Conservation (phyloP, 1,140 invertebrate genomes). For the Phymastichus coffea region DNA sequence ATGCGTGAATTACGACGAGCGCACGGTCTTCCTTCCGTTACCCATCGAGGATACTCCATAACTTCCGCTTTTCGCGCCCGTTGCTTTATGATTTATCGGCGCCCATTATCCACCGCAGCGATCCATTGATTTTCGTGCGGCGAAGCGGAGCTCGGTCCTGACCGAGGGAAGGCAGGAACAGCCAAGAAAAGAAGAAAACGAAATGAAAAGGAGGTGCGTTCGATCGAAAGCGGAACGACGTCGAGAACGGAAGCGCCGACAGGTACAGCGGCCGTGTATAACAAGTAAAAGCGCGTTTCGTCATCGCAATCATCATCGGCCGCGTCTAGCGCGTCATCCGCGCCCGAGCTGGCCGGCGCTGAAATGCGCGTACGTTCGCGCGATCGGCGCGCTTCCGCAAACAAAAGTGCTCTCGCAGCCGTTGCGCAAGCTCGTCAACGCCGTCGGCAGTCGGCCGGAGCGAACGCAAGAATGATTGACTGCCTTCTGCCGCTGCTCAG, state of each 20-base stretch:
- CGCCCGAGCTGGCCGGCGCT: no score
- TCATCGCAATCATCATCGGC: not conserved
- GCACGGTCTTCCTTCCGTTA: conserved; percentile 35
- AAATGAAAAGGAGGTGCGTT: no score
- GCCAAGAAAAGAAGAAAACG: no score
- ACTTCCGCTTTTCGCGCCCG: conserved; percentile 49
- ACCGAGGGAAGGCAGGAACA: no score
- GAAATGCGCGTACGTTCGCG: not conserved
- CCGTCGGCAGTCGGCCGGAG: not conserved
- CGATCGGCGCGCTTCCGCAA: not conserved
- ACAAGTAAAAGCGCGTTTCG: conserved; percentile 31
- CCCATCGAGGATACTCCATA: conserved; percentile 26
- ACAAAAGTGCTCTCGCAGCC: not conserved
- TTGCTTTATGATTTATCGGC: no score
- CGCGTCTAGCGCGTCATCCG: no score
- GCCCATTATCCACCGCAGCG: no score
- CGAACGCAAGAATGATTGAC: conserved; percentile 14
- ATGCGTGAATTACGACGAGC: conserved; percentile 42
- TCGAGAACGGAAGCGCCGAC: no score
- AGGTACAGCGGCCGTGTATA: no score
- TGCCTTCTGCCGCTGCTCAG: not conserved
- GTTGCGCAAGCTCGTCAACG: not conserved
- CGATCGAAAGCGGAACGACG: no score
- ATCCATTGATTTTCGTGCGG: no score
- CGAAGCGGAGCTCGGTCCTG: no score